These are phyloP conservation scores for Gopherus flavomarginatus DNA, from an alignment of 2,113 vertebrate species.

Conservation along the genomic window DNA sequence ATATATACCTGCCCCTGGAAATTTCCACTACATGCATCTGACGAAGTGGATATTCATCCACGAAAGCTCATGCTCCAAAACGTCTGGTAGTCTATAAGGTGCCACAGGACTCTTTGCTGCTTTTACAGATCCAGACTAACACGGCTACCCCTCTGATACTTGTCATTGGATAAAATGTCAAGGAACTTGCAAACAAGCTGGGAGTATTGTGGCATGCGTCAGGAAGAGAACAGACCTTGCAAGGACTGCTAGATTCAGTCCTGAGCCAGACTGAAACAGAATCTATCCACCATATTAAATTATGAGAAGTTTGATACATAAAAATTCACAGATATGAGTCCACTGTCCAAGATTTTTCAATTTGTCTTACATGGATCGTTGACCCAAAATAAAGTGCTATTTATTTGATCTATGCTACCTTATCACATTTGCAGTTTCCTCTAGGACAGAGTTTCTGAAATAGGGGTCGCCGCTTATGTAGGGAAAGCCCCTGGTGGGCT, in stretches of 20 bases:
- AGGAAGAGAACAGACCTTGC: not conserved
- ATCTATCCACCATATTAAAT: not conserved
- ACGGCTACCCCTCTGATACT: too few relatives aligned
- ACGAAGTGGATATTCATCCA: too few relatives aligned
- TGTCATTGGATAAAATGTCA: not conserved
- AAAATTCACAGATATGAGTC: not conserved
- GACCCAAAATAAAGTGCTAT: constrained; percentile 23
- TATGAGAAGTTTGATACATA: not conserved
- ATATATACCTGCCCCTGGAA: too few relatives aligned
- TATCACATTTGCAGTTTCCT: constrained; percentile 29
- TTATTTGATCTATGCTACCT: constrained; percentile 13
- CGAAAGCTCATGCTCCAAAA: too few relatives aligned
- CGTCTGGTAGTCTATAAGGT: too few relatives aligned
- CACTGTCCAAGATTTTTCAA: not conserved
- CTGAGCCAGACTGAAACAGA: not conserved
- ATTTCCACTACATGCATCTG: too few relatives aligned
- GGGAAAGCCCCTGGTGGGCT: too few relatives aligned
- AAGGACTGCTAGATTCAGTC: not conserved
- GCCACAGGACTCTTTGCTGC: too few relatives aligned
- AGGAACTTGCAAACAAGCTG: not conserved
- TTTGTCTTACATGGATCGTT: not conserved
- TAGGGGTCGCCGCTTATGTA: too few relatives aligned
- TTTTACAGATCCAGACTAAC: too few relatives aligned
- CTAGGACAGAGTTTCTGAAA: not conserved
- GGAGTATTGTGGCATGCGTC: not conserved